phyloP scores from a whole-genome alignment of 2,797 vertebrate genomes.

The Hyperoplus lanceolatus region DNA sequence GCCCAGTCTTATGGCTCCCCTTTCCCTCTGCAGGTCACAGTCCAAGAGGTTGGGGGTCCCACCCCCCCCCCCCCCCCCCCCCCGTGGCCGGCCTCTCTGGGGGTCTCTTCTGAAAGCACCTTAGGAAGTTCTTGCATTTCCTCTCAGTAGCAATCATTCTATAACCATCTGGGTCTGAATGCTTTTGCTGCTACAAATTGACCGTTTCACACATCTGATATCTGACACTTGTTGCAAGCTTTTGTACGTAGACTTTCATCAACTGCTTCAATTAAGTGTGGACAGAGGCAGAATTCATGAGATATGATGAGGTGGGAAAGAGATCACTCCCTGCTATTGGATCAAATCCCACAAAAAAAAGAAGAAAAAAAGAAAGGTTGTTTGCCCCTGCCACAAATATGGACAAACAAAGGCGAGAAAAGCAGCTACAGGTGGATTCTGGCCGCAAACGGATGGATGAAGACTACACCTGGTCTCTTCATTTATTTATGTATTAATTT shows the following conservation, averaged over 20 bases:
- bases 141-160: conserved; percentile 5
- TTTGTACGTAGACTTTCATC: background rate
- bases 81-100: conserved; percentile 47
- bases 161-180: conserved; percentile 14
- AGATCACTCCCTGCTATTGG: background rate
- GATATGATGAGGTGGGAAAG: background rate
- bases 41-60: conserved; percentile 72
- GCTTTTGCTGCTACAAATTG: conserved; percentile 6
- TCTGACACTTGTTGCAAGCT: conserved; percentile 6
- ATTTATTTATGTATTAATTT: background rate
- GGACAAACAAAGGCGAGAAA: background rate
- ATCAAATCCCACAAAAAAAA: background rate
- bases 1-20: conserved; percentile 64
- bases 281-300: background rate
- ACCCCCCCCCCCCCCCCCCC: conserved; percentile 78
- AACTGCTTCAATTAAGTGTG: background rate
- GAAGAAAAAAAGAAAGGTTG: background rate
- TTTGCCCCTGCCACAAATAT: background rate
- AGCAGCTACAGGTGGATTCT: conserved; percentile 45
- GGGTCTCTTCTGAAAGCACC: conserved; percentile 33
- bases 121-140: conserved; percentile 28
- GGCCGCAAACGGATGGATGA: conserved; percentile 40
- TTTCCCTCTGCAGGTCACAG: conserved; percentile 57
- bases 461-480: conserved; percentile 46
- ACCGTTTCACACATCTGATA: conserved; percentile 10